Evolutionary conservation across 2,888 invertebrate genomes (phyloP), one percentile per base, ranked within the genome.

Genomic region (Siphlonurus alternatus): DNA sequence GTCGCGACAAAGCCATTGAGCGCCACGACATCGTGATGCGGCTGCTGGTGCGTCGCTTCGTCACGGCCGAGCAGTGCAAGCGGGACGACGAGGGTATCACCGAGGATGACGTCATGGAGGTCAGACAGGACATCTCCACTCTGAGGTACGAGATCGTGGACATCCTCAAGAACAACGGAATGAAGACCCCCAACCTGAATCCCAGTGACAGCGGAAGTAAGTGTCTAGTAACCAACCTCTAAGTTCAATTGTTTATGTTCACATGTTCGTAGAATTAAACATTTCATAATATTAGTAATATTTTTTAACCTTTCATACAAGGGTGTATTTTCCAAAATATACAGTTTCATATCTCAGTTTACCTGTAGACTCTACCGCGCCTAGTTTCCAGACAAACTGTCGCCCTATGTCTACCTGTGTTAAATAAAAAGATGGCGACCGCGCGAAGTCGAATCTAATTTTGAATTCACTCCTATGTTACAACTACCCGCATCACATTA

Each of bases 91-190:
- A 87, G 66, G 92, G 93, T 7, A 90, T 97, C 24, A 94, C 93
- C 0, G 97, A 97, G 74, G 98, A 98, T 76, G 97, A 98, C 75
- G 91, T 98, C 68, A 95, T 95, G 84, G 98, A 98, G 79, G 93
- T 97, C 71, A 84, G 97, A 70, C 96, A 97, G 73, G 97, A 97
- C 73, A 94, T 97, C 67, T 94, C 93, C 20, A 89, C 93, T 2
- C 81, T 97, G 68, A 81, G 94, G 67, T 97, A 88, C 74, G 96
- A 97, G 73, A 79, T 97, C 22, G 86, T 97, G 63, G 94, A 95
- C 71, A 94, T 96, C 71, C 83, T 97, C 15, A 81, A 85, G 64
- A 87, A 86, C 69, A 96, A 96, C 72, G 93, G 92, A 62, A 92
- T 91, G 88, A 82, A 83, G 68, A 91, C 91, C 0, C 91, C 91